These are phyloP conservation scores for Xenotilapia leptura DNA, from an alignment of 2,113 vertebrate species.

Conservation along the genomic window DNA sequence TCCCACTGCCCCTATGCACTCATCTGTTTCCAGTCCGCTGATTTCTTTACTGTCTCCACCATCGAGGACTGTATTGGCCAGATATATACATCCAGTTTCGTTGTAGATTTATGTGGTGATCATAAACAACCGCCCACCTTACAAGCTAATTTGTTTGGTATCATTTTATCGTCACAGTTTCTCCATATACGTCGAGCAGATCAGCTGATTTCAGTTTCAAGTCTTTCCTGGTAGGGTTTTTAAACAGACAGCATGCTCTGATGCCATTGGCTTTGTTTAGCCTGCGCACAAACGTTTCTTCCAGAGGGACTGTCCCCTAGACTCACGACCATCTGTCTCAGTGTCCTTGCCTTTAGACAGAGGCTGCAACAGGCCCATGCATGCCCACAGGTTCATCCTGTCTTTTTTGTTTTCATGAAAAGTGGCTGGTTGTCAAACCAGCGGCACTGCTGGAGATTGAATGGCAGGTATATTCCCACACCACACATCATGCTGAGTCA, in stretches of 20 bases:
- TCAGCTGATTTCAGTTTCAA: not conserved
- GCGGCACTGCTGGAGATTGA: not conserved
- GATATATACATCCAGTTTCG: not conserved
- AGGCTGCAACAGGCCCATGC: not conserved
- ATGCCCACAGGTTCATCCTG: not conserved
- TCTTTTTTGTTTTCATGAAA: not conserved
- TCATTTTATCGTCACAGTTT: not conserved
- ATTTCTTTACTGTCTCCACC: slow-evolving; percentile 1
- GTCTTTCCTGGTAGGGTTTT: not conserved
- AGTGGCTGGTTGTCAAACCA: not conserved
- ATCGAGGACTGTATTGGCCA: not conserved
- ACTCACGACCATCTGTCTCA: slow-evolving; percentile 4
- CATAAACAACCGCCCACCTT: not conserved
- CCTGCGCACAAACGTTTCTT: not conserved
- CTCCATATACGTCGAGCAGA: not conserved
- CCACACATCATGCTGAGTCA: slow-evolving; percentile 19
- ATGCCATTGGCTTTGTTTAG: not conserved
- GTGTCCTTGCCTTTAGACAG: slow-evolving; percentile 16
- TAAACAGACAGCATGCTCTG: not conserved
- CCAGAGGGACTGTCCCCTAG: not conserved
- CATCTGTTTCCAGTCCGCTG: not conserved
- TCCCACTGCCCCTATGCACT: not conserved
- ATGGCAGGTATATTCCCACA: not conserved
- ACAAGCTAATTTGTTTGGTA: not conserved
- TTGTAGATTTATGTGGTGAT: not conserved